Evolutionary conservation across 2,113 vertebrate species (phyloP).

Genomic region (Scopus umbretta): DNA sequence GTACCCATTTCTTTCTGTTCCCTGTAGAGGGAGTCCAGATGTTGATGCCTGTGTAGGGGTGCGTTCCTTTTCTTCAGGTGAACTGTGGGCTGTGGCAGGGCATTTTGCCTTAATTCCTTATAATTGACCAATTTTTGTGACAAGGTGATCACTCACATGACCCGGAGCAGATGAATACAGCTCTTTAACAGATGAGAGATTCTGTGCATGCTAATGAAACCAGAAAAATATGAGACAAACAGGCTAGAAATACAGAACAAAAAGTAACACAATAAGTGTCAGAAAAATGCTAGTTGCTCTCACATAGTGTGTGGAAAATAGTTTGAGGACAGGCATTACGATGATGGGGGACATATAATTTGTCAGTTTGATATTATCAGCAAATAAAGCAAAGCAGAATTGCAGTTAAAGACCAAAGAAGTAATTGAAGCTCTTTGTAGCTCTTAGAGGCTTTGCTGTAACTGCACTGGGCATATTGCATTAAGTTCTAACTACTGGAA

Average conservation of each 20-base stretch:
- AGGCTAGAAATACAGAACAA: background rate
- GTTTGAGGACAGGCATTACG: background rate
- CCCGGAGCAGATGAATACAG: background rate
- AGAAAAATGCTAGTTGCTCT: background rate
- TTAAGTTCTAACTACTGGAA: background rate
- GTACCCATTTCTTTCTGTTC: background rate
- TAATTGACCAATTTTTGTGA: background rate
- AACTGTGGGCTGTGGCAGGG: background rate
- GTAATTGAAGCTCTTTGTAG: background rate
- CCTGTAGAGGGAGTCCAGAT: background rate
- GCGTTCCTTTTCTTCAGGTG: background rate
- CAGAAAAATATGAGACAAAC: background rate
- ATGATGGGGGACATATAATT: background rate
- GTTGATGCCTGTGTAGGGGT: rapidly evolving
- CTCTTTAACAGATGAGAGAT: background rate
- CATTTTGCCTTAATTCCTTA: background rate
- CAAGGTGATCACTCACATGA: background rate
- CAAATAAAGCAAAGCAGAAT: background rate
- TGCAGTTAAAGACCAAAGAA: background rate
- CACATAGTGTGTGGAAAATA: background rate
- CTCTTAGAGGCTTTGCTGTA: background rate
- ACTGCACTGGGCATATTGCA: background rate
- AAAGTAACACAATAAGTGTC: background rate
- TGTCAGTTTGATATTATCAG: background rate
- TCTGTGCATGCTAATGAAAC: background rate